phyloP scores from a whole-genome alignment of 2,888 invertebrate species.

The Nomada fucata region DNA sequence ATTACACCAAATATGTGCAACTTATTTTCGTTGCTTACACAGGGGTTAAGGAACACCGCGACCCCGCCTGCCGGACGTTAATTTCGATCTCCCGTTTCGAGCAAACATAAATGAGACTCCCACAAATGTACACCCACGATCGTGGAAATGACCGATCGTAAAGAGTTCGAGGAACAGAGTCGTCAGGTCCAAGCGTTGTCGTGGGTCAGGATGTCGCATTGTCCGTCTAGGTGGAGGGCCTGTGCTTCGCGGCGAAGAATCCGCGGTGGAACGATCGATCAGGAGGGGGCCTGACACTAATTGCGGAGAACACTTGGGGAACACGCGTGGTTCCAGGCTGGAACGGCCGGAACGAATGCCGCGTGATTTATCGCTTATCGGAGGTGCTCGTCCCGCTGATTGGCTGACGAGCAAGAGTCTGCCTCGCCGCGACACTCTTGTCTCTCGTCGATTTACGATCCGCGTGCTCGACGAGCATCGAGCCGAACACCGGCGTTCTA shows the following conservation, averaged over 20 bases:
- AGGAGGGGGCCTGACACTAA: constrained; percentile 79
- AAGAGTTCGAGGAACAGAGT: constrained; percentile 71
- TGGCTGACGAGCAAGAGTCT: constrained; percentile 72
- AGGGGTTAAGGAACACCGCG: not conserved
- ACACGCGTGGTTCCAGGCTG: constrained; percentile 73
- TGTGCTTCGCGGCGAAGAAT: constrained; percentile 68
- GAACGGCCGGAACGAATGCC: constrained; percentile 73
- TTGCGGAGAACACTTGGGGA: constrained; percentile 78
- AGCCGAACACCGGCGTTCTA: constrained; percentile 53
- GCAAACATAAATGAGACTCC: not conserved
- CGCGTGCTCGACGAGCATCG: constrained; percentile 49
- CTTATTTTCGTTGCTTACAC: too few relatives aligned
- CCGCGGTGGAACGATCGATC: constrained; percentile 78
- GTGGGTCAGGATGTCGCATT: constrained; percentile 66
- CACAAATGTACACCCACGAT: constrained; percentile 34
- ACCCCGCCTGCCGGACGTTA: not conserved
- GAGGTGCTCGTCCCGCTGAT: constrained; percentile 74
- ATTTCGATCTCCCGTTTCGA: not conserved
- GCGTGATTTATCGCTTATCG: constrained; percentile 79
- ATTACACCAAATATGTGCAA: too few relatives aligned
- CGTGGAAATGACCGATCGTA: constrained; percentile 58
- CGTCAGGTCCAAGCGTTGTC: constrained; percentile 69
- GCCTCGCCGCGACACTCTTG: constrained; percentile 71
- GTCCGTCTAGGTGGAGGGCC: constrained; percentile 53
- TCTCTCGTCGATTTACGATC: constrained; percentile 73